A percentile compares a stretch with the other conserved stretches of the same genome.
phyloP scores from a whole-genome alignment of 1,140 invertebrate genomes.

The Drosophila biarmipes region DNA sequence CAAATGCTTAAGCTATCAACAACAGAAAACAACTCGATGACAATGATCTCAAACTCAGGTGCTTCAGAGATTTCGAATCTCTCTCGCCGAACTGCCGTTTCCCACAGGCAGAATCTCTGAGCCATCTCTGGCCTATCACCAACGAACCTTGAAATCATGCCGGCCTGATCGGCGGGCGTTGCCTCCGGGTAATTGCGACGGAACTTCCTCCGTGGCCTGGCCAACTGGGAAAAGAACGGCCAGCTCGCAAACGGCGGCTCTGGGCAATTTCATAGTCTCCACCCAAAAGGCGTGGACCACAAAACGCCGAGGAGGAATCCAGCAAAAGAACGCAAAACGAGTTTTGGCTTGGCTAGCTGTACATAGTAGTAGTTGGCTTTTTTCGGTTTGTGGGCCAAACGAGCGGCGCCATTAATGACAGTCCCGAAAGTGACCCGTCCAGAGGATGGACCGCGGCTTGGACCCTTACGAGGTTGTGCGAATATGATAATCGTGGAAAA shows the following conservation, averaged over 20 bases:
- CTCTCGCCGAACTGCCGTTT: background rate
- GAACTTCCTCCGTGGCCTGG: conserved; percentile 28
- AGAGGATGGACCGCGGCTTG: conserved; percentile 3
- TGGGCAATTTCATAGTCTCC: conserved; percentile 44
- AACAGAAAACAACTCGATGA: conserved; percentile 11
- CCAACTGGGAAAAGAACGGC: conserved; percentile 25
- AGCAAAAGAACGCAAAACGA: conserved; percentile 34
- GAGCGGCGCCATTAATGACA: conserved; percentile 74
- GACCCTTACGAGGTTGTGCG: background rate
- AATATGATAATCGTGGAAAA: no score
- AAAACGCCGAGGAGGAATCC: conserved; percentile 33
- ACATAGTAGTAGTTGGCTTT: conserved; percentile 31
- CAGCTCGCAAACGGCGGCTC: conserved; percentile 4
- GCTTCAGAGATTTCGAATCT: background rate
- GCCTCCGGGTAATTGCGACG: conserved; percentile 60
- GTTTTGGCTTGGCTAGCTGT: conserved; percentile 37
- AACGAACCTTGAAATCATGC: conserved; percentile 13
- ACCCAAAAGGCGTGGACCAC: conserved; percentile 48
- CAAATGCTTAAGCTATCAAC: background rate
- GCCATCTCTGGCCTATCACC: background rate
- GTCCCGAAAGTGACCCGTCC: conserved; percentile 42
- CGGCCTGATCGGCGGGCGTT: conserved; percentile 17
- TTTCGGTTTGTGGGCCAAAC: conserved; percentile 42
- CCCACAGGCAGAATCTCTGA: background rate
- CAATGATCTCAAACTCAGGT: conserved; percentile 8